Conservation (phyloP, 2,797 vertebrate species). For the Catostomus latipinnis region DNA sequence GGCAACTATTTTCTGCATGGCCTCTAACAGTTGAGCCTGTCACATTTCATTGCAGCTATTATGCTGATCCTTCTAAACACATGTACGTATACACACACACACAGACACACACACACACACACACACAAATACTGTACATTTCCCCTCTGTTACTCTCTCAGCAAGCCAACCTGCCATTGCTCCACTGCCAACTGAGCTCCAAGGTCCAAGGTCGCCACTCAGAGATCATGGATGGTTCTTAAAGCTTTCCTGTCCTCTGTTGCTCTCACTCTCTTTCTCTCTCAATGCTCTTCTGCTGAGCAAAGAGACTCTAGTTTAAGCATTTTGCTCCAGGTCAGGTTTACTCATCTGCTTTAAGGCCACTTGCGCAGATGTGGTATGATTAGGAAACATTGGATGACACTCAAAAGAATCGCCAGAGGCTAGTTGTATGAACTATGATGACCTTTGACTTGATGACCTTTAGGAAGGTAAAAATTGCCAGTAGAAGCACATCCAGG, state of each 20-base stretch:
- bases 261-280: not conserved
- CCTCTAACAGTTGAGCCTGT: constrained; percentile 73
- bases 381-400: not conserved
- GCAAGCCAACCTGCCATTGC: not conserved
- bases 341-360: not conserved
- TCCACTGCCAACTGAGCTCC: constrained; percentile 38
- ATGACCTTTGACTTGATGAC: not conserved
- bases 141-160: constrained; percentile 20
- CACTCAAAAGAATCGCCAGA: not conserved
- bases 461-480: not conserved
- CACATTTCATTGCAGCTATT: constrained; percentile 69
- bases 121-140: constrained; percentile 13
- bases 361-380: constrained; percentile 2
- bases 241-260: constrained; percentile 44
- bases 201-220: constrained; percentile 60
- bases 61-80: constrained; percentile 68
- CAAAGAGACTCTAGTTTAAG: constrained; percentile 58
- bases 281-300: not conserved
- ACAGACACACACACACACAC: constrained; percentile 24
- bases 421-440: not conserved
- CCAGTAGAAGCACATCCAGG: not conserved
- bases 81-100: constrained; percentile 34
- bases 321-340: not conserved
- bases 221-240: constrained; percentile 60
- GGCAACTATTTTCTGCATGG: constrained; percentile 75